Evolutionary conservation across 2,797 vertebrate genomes (phyloP), one percentile per base, ranked within the genome.

Genomic region (Parauchenoglanis ngamensis): DNA sequence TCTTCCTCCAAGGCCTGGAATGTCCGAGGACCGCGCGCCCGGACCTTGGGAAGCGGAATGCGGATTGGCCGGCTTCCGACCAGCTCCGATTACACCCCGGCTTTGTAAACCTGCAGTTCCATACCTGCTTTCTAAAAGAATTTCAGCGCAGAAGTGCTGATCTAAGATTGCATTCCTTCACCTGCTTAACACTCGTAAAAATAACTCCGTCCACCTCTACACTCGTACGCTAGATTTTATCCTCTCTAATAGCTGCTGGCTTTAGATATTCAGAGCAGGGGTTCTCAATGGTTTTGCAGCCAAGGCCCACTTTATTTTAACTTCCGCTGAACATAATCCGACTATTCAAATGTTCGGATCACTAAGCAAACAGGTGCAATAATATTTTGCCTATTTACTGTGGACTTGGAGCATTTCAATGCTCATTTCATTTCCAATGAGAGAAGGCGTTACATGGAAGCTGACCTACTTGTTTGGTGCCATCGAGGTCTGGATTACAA

Each of bases 1-100:
- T 93, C 92, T 93, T 94, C 92, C 91, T 92, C 92, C 91, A 92
- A 90, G 91, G 92, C 89, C 92, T 89, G 90, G 86, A 92, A 90
- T 94, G 93, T 94, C 93, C 90, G 89, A 93, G 92, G 89, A 49
- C 70, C 77, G 86, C 85, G 85, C 86, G 88, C 88, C 40, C 56
- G 86, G 89, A 88, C 91, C 90, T 90, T 91, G 89, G 87, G 86
- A 89, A 88, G 70, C 86, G 91, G 91, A 94, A 93, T 87, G 89
- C 87, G 93, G 90, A 92, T 83, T 92, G 90, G 93, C 91, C 84
- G 83, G 85, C 91, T 95, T 94, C 91, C 90, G 88, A 92, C 49
- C 86, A 87, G 72, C 81, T 83, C 80, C 70, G 88, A 85, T 90
- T 86, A 90, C 86, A 87, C 78, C 52, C 77, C 52, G 76, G 61